Evolutionary conservation across 92 coral and sea anemone species (phyloP).

Genomic region (Plumapathes pennacea): DNA sequence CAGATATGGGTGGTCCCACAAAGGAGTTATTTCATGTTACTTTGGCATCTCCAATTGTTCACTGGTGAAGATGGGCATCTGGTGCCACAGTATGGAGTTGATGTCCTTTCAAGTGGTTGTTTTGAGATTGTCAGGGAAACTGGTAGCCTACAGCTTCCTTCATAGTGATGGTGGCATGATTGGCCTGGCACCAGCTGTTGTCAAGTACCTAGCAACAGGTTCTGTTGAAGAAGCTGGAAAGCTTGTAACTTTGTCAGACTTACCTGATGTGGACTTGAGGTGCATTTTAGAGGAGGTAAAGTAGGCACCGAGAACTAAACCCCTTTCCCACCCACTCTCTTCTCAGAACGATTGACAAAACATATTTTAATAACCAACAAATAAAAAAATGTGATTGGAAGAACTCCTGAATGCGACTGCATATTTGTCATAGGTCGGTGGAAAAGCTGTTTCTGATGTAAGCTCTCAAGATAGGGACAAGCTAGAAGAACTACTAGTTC

Average conservation of each 20-base stretch:
- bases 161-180: conserved; percentile 30
- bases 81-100: conserved; percentile 47
- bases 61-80: conserved; percentile 40
- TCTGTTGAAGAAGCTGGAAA: conserved; percentile 41
- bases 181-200: conserved; percentile 41
- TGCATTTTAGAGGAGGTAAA: conserved; percentile 28
- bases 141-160: conserved; percentile 41
- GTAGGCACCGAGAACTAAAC: conserved; percentile 5
- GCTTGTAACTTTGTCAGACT: conserved; percentile 31
- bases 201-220: conserved; percentile 26
- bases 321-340: neutral
- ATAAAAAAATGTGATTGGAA: conserved; percentile 9
- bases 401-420: neutral
- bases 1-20: conserved; percentile 62
- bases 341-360: conserved; percentile 4
- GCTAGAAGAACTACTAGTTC: conserved; percentile 55
- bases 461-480: conserved; percentile 36
- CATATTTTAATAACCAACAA: conserved; percentile 8
- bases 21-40: conserved; percentile 31
- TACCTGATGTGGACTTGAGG: conserved; percentile 28
- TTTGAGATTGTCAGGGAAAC: conserved; percentile 42
- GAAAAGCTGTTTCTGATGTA: conserved; percentile 13
- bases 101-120: conserved; percentile 36
- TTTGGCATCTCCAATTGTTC: conserved; percentile 39
- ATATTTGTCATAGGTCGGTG: conserved; percentile 10